Evolutionary conservation across 53 echinoderm and acorn worm genomes (phyloP).

Genomic region (Actinopyga echinites): DNA sequence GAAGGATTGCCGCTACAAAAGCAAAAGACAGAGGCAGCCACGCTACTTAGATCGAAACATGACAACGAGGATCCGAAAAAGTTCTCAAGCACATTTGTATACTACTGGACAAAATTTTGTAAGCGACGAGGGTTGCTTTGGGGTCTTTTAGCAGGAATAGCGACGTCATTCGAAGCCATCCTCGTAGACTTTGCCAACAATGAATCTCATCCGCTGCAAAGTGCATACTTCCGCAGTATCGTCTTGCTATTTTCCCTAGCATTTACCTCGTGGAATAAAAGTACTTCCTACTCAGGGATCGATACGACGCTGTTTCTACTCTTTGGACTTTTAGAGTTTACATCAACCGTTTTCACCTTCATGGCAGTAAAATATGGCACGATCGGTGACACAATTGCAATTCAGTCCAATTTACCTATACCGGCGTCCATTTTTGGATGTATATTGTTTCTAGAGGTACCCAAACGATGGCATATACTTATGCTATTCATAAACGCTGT

Average conservation of each 20-base stretch:
- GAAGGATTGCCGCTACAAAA: too few species aligned
- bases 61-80: too few species aligned
- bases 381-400: conserved; percentile 32
- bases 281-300: background rate
- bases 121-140: conserved; percentile 2
- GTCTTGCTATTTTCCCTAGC: background rate
- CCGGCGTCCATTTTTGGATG: conserved; percentile 22
- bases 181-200: conserved; percentile 13
- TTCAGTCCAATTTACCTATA: conserved; percentile 25
- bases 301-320: background rate
- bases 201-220: background rate
- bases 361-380: conserved; percentile 2
- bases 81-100: too few species aligned
- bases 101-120: background rate
- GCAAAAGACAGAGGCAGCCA: too few species aligned
- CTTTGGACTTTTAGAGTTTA: conserved; percentile 8
- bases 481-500: conserved; percentile 5
- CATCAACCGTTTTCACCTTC: conserved; percentile 19
- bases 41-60: too few species aligned
- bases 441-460: background rate
- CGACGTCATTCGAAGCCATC: conserved; percentile 28
- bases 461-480: background rate
- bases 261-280: background rate
- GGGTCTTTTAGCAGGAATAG: conserved; percentile 14
- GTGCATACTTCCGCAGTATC: conserved; percentile 1